Base-by-base conservation (phyloP, 2,888 invertebrate genomes). In the Dasysyrphus albostriatus region DNA sequence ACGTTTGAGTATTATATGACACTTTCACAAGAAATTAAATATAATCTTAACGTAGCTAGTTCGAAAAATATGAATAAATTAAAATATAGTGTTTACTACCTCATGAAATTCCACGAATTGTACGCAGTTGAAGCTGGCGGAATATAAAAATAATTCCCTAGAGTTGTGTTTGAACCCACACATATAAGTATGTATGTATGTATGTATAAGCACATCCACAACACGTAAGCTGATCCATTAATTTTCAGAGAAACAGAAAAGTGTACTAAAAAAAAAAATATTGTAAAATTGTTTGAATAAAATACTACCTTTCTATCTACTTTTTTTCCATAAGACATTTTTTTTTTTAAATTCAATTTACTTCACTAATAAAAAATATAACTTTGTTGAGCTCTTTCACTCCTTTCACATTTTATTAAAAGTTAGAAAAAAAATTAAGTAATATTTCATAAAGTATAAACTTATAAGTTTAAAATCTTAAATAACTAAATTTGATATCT, bases 401-500 rank as follows among this genome's bases (percentile, higher is more conserved):
- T 51, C 39, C 24, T 54, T 69, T 51, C 34, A 49, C 49, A n/a
- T 14, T 51, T 65, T 37, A 37, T 19, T 65, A 49, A 67, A 34
- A 49, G 39, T 19, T 51, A 19, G n/a, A 65, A 34, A 67, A 47
- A 32, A 32, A 32, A 54, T 2, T 24, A 24, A 24, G n/a, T 24
- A 24, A 54, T 54, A 54, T n/a, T 29, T 10, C 7, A n/a, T 42
- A 61, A 59, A 42, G 10, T 9, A 39, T 16, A 56, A 76, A 59
- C 10, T 44, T 24, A n/a, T n/a, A 44, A 65, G 42, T 1, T 63
- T 49, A 49, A 73, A n/a, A 51, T 49, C 19, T 61, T 56, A 63
- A 69, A 61, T 42, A 77, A 72, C 61, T 72, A 61, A 65, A 75
- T 51, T 77, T 82, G 70, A 79, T 79, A 78, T 75, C 83, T 83